A percentile compares a stretch with the other conserved stretches of the same genome.
Conservation (phyloP, 2,797 vertebrate species). For the Acanthurus tractus region DNA sequence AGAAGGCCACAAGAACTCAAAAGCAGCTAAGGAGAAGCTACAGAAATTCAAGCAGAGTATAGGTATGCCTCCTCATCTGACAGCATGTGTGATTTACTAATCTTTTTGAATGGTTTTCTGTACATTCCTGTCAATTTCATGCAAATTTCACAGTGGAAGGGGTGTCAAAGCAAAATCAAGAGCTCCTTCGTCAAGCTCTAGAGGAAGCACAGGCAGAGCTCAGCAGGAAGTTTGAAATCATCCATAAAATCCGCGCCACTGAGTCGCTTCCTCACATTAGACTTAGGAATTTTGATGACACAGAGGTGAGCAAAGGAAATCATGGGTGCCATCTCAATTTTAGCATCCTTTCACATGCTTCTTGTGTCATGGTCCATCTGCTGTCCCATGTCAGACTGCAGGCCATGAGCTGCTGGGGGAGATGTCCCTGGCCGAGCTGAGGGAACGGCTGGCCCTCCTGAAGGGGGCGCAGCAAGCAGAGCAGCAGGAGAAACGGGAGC, state of each 20-base stretch:
- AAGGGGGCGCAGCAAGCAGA: conserved; percentile 82
- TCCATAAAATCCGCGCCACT: conserved; percentile 86
- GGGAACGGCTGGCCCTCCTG: conserved; percentile 87
- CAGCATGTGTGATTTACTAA: too few relatives aligned
- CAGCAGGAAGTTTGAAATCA: conserved; percentile 85
- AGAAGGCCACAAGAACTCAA: conserved; percentile 90
- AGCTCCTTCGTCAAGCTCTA: conserved; percentile 84
- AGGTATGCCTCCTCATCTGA: conserved; percentile 77
- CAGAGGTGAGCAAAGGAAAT: conserved; percentile 84
- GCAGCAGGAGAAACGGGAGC: conserved; percentile 86
- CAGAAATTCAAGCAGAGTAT: conserved; percentile 88
- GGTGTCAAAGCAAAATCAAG: conserved; percentile 87
- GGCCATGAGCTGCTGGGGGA: conserved; percentile 91
- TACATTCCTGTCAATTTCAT: conserved; percentile 32
- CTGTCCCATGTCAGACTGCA: conserved; percentile 79
- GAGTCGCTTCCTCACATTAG: conserved; percentile 83
- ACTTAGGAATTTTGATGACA: conserved; percentile 88
- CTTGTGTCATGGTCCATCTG: neutral
- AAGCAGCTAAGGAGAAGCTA: conserved; percentile 86
- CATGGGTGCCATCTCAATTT: neutral
- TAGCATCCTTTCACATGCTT: neutral
- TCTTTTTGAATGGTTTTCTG: neutral
- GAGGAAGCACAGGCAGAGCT: conserved; percentile 87
- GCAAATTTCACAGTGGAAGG: conserved; percentile 87
- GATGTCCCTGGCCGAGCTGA: conserved; percentile 93